Percentiles rank a stretch among this genome's conserved stretches.
Evolutionary conservation across 1,140 invertebrate species (phyloP).

Genomic region (Trinorchestia longiramus): DNA sequence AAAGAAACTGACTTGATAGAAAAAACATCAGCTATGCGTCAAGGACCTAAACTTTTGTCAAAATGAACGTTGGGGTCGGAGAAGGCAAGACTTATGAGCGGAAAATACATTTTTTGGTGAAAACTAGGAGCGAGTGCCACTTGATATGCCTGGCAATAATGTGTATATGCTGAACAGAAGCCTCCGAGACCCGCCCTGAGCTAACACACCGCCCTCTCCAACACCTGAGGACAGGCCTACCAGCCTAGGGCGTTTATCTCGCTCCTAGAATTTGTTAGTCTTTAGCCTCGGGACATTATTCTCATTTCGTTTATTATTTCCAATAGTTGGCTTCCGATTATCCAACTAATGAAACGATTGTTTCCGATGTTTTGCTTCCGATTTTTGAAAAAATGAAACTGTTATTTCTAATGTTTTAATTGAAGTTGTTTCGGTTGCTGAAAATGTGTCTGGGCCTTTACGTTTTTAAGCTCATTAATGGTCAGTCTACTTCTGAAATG

Average conservation of each 20-base stretch:
- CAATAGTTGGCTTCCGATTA: too few relatives aligned
- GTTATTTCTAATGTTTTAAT: neutral
- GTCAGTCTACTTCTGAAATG: neutral
- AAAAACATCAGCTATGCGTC: neutral
- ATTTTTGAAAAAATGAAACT: too few relatives aligned
- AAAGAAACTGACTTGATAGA: neutral
- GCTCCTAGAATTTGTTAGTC: neutral
- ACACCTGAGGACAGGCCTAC: conserved; percentile 9
- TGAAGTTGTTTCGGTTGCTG: neutral
- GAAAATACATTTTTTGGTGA: neutral
- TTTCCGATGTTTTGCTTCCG: too few relatives aligned
- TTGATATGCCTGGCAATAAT: conserved; percentile 28
- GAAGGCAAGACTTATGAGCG: neutral
- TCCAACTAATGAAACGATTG: too few relatives aligned
- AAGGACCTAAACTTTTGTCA: neutral
- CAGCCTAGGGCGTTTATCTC: neutral
- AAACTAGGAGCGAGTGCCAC: neutral
- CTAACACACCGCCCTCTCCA: conserved; percentile 1
- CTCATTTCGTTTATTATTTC: too few relatives aligned
- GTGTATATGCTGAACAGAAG: conserved; percentile 20
- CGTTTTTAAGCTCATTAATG: neutral
- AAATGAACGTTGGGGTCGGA: neutral
- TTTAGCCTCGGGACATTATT: neutral
- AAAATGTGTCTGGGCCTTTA: neutral
- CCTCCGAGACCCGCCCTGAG: neutral